Base-by-base conservation (phyloP, 2,797 vertebrate species). In the Hapalemur alaotrensis region DNA sequence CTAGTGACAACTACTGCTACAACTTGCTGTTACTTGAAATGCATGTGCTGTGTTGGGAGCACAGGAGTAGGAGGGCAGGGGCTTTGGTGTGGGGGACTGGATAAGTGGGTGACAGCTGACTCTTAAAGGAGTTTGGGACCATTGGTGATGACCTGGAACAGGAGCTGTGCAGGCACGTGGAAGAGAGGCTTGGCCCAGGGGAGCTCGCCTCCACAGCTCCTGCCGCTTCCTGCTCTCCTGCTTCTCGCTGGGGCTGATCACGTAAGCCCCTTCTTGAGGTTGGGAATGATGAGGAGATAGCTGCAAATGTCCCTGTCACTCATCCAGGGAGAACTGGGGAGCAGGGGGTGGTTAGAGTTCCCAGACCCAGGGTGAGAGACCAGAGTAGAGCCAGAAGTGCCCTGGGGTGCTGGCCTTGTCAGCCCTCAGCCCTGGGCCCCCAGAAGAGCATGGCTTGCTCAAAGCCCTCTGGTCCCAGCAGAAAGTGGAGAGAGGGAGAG, bases 1-100 rank as follows among this genome's bases (percentile, higher is more conserved):
- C 82, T 69, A 59, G 80, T n/a, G 54, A 70, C 88, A 80, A 32
- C 95, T 96, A 46, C 97, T 95, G 93, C 95, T 95, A 35, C 69
- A 79, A 20, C 76, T 57, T 57, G 25, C 59, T 70, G 25, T 54
- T 88, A 38, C 95, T 89, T 95, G 98, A 96, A 96, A 52, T 85
- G 17, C 0, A 0, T 25, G 59, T 25, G 0, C 0, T 54, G 14
- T 7, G 0, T 43, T n/a, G 10, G 23, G 30, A 59, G 43, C 72
- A 17, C 57, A 88, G 86, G 70, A 46, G 28, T 41, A 15, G 54
- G n/a, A 52, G 65, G 59, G n/a, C 28, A 41, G 48, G 83, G 11
- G 28, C 72, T 67, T 73, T 54, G 57, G 23, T 75, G 35, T n/a
- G 11, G 86, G 48, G 54, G 15, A 46, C 88, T 54, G 59, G 46